These are phyloP conservation scores for Steinernema carpocapsae DNA, from an alignment of 2,888 invertebrate genomes.

Conservation along the genomic window DNA sequence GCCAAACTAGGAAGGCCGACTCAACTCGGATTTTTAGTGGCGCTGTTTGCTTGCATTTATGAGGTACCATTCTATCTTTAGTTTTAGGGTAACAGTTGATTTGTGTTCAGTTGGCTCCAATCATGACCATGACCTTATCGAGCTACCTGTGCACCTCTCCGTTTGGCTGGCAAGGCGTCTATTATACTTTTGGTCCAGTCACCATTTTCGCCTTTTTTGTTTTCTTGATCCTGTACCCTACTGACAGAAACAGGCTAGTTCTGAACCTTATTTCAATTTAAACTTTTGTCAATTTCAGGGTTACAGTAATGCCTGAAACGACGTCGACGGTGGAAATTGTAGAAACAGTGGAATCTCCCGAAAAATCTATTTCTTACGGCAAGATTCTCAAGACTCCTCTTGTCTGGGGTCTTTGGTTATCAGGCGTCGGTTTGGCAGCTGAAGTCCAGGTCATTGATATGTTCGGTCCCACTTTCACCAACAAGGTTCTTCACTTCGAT, in stretches of 20 bases:
- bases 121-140: neutral
- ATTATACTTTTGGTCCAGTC: neutral
- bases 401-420: neutral
- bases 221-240: neutral
- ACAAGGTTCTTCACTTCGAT: neutral
- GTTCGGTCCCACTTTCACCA: neutral
- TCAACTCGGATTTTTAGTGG: neutral
- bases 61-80: neutral
- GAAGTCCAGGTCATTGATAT: neutral
- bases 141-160: neutral
- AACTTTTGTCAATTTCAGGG: neutral
- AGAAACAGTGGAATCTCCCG: neutral
- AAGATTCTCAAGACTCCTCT: neutral
- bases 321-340: neutral
- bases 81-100: too few species aligned
- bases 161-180: neutral
- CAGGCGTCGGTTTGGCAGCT: neutral
- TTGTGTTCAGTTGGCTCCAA: neutral
- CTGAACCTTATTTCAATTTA: neutral
- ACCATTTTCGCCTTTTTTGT: neutral
- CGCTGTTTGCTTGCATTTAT: neutral
- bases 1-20: neutral
- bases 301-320: neutral
- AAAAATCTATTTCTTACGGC: neutral
- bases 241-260: neutral